Evolutionary conservation across 92 coral and sea anemone genomes (phyloP), one percentile per base, ranked within the genome.

Genomic region (Phenganax marumi): DNA sequence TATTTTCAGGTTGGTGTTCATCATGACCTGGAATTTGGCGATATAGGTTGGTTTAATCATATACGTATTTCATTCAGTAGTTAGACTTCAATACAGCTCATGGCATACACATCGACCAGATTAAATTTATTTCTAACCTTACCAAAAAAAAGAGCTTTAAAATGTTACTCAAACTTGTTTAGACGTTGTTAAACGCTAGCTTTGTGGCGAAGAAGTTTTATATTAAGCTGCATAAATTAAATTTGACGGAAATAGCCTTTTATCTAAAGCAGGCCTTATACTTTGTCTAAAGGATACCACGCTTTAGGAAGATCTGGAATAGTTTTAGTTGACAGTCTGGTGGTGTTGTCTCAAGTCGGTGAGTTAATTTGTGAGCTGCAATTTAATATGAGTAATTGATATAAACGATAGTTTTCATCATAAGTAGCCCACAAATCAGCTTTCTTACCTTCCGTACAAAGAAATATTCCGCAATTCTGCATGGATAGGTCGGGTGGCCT

Each of bases 341-440:
- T 96, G 60, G 96, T 96, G 47, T 74, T 96, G 25, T 92, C 99
- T 43, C 99, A 96, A 72, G 93, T 90, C 79, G 99, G 99, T 96
- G 68, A 81, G 86, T 43, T 7, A 43, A 60, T 77, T 65, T 55
- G 24, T 33, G 43, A 2, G 43, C 43, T 33, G 43, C 43, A 33
- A 33, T 33, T 33, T 33, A 33, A 33, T 33, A 33, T 33, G 43
- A 33, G 43, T 0, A 33, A 33, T 33, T 33, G 43, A 33, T 33
- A 33, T 33, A 33, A 33, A 33, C 43, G 43, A 33, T 5, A 33
- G 43, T 33, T 33, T n/a, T n/a, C n/a, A n/a, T n/a, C n/a, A n/a
- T n/a, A n/a, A n/a, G n/a, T n/a, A n/a, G n/a, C n/a, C n/a, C n/a
- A n/a, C n/a, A n/a, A 10, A 54, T 54, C 10, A 54, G 10, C 11